A percentile compares a stretch with the other conserved stretches of the same genome.
phyloP scores from a whole-genome alignment of 2,888 invertebrate species.

The Microctonus brassicae region DNA sequence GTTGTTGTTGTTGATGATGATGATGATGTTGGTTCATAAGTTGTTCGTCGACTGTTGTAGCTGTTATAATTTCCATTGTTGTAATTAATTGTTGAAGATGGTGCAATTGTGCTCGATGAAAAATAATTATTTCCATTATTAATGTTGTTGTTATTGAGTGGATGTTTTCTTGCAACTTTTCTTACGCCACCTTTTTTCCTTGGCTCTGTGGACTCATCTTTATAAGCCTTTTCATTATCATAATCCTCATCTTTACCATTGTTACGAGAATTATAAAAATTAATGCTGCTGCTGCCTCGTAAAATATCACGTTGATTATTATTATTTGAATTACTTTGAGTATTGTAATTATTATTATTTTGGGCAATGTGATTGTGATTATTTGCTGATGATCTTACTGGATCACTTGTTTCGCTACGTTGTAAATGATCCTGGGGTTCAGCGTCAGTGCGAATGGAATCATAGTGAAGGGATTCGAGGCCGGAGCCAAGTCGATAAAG shows the following conservation, averaged over 20 bases:
- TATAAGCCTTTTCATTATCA: slow-evolving; percentile 70
- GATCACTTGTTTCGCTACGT: slow-evolving; percentile 70
- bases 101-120: slow-evolving; percentile 52
- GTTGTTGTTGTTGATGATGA: no score
- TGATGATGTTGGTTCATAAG: slow-evolving; percentile 37
- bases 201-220: slow-evolving; percentile 68
- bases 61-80: slow-evolving; percentile 41
- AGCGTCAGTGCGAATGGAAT: slow-evolving; percentile 65
- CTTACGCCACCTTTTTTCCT: slow-evolving; percentile 57
- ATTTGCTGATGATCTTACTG: slow-evolving; percentile 64
- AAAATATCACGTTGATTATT: slow-evolving; percentile 52
- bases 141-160: slow-evolving; percentile 51
- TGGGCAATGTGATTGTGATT: slow-evolving; percentile 57
- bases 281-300: slow-evolving; percentile 60
- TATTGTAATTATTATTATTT: slow-evolving; percentile 61
- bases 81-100: slow-evolving; percentile 39
- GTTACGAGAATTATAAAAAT: slow-evolving; percentile 63
- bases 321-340: slow-evolving; percentile 59
- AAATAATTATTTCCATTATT: slow-evolving; percentile 48
- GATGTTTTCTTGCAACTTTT: slow-evolving; percentile 60
- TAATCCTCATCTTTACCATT: slow-evolving; percentile 71
- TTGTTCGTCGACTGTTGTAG: slow-evolving; percentile 48
- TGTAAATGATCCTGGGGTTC: slow-evolving; percentile 66
- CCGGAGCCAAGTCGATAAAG: slow-evolving; percentile 86
- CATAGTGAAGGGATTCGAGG: slow-evolving; percentile 67